phyloP scores from a whole-genome alignment of 2,113 vertebrate species.

The Myotis yumanensis region DNA sequence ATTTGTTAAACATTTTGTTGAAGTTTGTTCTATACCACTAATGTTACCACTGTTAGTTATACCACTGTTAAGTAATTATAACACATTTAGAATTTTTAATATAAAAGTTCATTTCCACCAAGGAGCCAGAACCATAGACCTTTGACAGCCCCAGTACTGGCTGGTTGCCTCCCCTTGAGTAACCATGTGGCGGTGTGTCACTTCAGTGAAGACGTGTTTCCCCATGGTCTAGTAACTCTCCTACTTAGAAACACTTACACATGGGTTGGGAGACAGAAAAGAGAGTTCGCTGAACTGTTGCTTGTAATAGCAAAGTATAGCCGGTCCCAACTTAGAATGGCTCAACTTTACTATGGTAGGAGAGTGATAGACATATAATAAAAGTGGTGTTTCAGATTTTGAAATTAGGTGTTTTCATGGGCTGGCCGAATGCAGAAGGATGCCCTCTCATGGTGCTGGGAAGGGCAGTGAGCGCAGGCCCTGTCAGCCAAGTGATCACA shows the following conservation, averaged over 20 bases:
- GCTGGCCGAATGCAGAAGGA: background rate
- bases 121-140: too few relatives aligned
- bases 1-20: background rate
- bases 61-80: background rate
- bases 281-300: background rate
- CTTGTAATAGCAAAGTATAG: background rate
- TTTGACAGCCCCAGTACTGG: background rate
- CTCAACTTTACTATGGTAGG: background rate
- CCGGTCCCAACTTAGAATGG: background rate
- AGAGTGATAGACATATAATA: background rate
- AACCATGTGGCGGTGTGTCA: background rate
- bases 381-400: background rate
- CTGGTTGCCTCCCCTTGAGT: too few relatives aligned
- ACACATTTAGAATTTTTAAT: background rate
- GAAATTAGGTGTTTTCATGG: background rate
- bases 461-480: background rate
- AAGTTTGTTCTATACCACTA: background rate
- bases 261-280: rapidly evolving
- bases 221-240: background rate
- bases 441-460: background rate
- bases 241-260: background rate
- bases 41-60: background rate
- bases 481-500: too few relatives aligned
- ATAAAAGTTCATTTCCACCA: background rate
- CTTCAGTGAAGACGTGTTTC: background rate